Base-by-base conservation (phyloP, 2,888 invertebrate species). In the Oscheius sp. region DNA sequence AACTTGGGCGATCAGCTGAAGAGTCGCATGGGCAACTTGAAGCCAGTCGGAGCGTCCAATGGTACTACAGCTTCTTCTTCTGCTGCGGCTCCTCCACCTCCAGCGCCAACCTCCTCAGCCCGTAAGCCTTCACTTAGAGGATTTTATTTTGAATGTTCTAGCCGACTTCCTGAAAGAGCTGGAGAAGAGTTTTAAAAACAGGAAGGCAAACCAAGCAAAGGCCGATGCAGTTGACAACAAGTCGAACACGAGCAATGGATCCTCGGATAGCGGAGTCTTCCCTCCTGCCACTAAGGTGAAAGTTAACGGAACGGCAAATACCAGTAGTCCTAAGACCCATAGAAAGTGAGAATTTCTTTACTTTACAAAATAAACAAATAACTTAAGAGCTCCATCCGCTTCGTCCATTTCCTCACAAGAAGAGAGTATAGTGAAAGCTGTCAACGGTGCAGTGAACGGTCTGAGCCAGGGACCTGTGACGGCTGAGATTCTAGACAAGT, bases 201-300 rank as follows among this genome's bases (percentile, higher is more conserved):
- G 79, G 2, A 81, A 81, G 47, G 75, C 73, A 66, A 79, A 76
- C 2, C 77, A 81, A 53, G 82, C 80, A 0, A 77, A 82, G 57
- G 77, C 80, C 2, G 80, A 82, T 62, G 79, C 80, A 0, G 79
- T 73, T 11, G 82, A 82, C 55, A 78, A 76, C n/a, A 82, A 82
- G 55, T 80, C 80, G 7, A 82, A 81, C 53, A 81, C 76, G 2
- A 77, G 77, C 55, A 82, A 81, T 75, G 82, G 79, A 13, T 82
- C 82, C 5, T 75, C 82, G 21, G 82, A 82, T 70, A 78, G 78
- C 51, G 82, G 82, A 72, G 63, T 63, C 48, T 63, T 47, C 48
- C 63, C 63, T 3, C 63, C 63, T 21, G 50, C 63, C 29, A 53
- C n/a, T n/a, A 82, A 81, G 1, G 68, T 76, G 2, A 62, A 77